A percentile compares a stretch with the other conserved stretches of the same genome.
These are phyloP conservation scores for Macaria notata DNA, from an alignment of 2,888 invertebrate species.

Conservation along the genomic window DNA sequence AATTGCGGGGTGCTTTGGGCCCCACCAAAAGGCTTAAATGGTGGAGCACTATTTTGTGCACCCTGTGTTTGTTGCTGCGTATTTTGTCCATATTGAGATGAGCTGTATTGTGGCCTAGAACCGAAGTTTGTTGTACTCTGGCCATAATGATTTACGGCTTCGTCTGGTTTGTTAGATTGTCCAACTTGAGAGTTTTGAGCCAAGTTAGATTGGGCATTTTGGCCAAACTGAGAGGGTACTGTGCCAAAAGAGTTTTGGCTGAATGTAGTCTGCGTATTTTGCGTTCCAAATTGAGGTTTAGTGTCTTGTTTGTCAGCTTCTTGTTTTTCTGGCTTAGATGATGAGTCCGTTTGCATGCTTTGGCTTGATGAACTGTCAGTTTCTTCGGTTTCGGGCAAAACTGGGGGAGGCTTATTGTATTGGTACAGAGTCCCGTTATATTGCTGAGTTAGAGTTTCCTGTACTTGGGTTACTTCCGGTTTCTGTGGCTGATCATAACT, in stretches of 20 bases:
- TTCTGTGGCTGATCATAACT: conserved; percentile 9
- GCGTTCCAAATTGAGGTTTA: conserved; percentile 20
- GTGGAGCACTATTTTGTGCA: conserved; percentile 8
- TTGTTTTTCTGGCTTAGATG: conserved; percentile 14
- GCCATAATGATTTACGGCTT: conserved; percentile 22
- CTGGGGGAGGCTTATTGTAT: conserved; percentile 57
- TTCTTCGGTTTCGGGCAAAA: conserved; percentile 39
- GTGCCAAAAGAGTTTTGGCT: conserved; percentile 11
- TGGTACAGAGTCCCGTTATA: conserved; percentile 53
- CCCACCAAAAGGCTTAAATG: conserved; percentile 15
- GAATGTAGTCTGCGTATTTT: conserved; percentile 12
- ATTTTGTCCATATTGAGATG: conserved; percentile 28
- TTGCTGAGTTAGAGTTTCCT: conserved; percentile 29
- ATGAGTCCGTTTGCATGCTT: conserved; percentile 18
- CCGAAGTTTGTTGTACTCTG: conserved; percentile 4
- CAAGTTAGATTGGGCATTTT: conserved; percentile 27
- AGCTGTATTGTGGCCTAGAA: conserved; percentile 22
- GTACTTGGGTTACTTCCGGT: conserved; percentile 15
- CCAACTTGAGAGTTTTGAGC: conserved; percentile 26
- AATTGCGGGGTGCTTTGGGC: conserved; percentile 5
- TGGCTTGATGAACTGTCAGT: conserved; percentile 29
- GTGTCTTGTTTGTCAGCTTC: conserved; percentile 3
- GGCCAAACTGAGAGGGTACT: conserved; percentile 28
- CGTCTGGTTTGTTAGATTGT: conserved; percentile 24
- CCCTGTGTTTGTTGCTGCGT: conserved; percentile 15